phyloP scores from a whole-genome alignment of 2,113 vertebrate genomes.

The Mandrillus leucophaeus region DNA sequence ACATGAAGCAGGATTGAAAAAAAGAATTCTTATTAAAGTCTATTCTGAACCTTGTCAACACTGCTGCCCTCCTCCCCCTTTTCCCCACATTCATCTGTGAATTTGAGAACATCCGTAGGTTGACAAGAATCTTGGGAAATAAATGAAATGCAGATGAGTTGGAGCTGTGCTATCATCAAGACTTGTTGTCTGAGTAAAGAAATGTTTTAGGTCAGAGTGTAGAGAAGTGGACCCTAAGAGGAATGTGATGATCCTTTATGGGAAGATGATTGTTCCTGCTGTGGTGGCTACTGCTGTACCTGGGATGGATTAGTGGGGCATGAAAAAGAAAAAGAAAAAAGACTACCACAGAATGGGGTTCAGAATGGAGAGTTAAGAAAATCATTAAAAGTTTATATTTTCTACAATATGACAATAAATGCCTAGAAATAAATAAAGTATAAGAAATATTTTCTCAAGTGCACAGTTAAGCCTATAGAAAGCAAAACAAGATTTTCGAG shows the following conservation, averaged over 20 bases:
- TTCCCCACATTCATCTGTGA: conserved; percentile 51
- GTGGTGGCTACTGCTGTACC: neutral
- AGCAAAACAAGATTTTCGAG: neutral
- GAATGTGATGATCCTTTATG: neutral
- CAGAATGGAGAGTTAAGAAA: neutral
- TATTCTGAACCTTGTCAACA: conserved; percentile 51
- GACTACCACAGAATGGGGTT: neutral
- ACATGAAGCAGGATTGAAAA: conserved; percentile 22
- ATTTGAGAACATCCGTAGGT: conserved; percentile 54
- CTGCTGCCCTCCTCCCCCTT: neutral
- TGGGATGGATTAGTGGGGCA: neutral
- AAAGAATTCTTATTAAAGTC: conserved; percentile 52
- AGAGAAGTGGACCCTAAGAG: neutral
- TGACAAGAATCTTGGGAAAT: conserved; percentile 49
- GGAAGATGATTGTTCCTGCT: neutral
- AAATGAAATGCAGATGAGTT: conserved; percentile 65
- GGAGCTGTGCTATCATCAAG: neutral
- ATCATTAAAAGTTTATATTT: neutral
- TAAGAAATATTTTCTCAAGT: neutral
- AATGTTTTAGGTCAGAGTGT: neutral
- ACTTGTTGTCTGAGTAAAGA: conserved; percentile 20
- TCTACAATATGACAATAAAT: neutral
- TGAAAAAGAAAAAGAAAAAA: neutral
- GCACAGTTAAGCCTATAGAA: neutral
- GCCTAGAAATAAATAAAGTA: neutral